Conservation (phyloP, 23 tunicate genomes). For the Halocynthia aurantium region DNA sequence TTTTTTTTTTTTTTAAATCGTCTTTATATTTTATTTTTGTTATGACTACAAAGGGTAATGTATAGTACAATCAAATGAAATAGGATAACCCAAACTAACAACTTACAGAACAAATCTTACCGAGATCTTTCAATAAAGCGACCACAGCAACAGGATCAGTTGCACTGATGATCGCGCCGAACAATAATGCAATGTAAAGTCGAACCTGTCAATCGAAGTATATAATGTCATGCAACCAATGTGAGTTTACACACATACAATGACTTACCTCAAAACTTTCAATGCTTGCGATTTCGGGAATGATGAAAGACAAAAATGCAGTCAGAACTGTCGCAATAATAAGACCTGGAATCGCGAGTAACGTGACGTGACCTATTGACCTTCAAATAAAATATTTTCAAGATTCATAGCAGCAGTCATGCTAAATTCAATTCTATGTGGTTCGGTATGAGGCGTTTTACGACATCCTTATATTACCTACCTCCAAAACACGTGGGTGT, state of each 20-base stretch:
- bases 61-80: too few species aligned
- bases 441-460: not conserved
- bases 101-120: constrained; percentile 5
- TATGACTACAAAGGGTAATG: too few species aligned
- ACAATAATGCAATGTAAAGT: constrained; percentile 54
- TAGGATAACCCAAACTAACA: not conserved
- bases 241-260: not conserved
- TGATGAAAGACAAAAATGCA: constrained; percentile 40
- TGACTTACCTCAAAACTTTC: constrained; percentile 17
- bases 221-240: not conserved
- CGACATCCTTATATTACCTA: constrained; percentile 13
- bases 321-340: constrained; percentile 58
- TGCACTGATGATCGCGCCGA: constrained; percentile 87
- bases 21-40: too few species aligned
- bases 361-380: constrained; percentile 73
- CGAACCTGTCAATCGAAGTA: constrained; percentile 5
- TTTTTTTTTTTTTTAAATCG: too few species aligned
- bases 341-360: constrained; percentile 71
- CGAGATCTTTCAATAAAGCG: constrained; percentile 79
- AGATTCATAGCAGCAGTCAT: not conserved
- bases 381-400: constrained; percentile 9
- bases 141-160: constrained; percentile 92
- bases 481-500: constrained; percentile 86
- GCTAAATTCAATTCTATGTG: not conserved
- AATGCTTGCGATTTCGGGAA: constrained; percentile 67